Base-by-base conservation (phyloP, 2,888 invertebrate genomes). In the Macrosoma leucophasiata region DNA sequence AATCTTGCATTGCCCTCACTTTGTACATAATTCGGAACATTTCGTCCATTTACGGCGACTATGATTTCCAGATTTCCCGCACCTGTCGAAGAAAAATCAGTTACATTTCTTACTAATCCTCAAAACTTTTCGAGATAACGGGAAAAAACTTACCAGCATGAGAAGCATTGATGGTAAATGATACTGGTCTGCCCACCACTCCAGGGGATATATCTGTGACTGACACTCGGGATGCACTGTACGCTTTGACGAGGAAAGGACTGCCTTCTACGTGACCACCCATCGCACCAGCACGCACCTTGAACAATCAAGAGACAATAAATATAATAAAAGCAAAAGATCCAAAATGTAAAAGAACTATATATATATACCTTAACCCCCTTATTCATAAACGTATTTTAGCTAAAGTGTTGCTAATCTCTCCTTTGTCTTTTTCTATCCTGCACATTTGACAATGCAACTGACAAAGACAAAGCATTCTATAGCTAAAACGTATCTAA, bases 41-140 rank as follows among this genome's bases (percentile, higher is more conserved):
- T 98, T 59, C 96, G 91, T 8, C 96, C 96, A 58, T 93, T 95
- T 2, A 97, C 97, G 1, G 97, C 96, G 0, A 98, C 97, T 41
- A 98, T 97, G 33, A 98, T 98, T 82, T 98, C 98, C 62, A 98
- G 86, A 75, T 98, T 98, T 13, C 98, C 98, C 28, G 97, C 97
- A 42, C 98, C 96, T 57, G 87, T 37, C 36, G n/a, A n/a, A 38
- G 49, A 34, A 13, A 10, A 33, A 34, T 20, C 12, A 9, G 7
- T 13, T 30, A 13, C 7, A 22, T 2, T n/a, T 21, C n/a, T 1
- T 13, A 6, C 9, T 11, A 28, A n/a, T 9, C n/a, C n/a, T 21
- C 8, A 6, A 29, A 10, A 13, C 6, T 18, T 17, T 4, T 17
- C 19, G 8, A 19, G 12, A 33, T 26, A 27, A 10, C 10, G n/a